Evolutionary conservation across 2,113 vertebrate genomes (phyloP), one percentile per base, ranked within the genome.

Genomic region (Alligator sinensis): DNA sequence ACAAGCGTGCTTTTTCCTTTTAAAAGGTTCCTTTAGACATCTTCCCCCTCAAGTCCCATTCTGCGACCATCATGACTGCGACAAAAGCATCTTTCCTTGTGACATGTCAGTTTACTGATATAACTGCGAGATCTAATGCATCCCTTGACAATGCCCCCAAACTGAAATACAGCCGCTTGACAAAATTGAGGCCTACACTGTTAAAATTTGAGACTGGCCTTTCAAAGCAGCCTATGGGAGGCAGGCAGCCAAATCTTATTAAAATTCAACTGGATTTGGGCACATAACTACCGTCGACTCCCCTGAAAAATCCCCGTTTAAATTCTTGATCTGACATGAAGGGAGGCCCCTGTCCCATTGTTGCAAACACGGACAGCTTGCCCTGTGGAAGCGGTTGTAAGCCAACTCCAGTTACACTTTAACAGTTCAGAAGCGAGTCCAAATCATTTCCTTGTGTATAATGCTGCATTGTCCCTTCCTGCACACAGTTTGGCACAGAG

Each of bases 21-120:
- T 62, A 21, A 54, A 79, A 83, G 72, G 74, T 61, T 72, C 14
- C 80, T 77, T 83, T 11, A n/a, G 87, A 70, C 80, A 57, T 12
- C 62, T 79, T n/a, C 38, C 3, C 0, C 9, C 2, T 3, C 47
- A 63, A 72, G 57, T 77, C 61, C 77, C 34, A 9, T 22, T 0
- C 3, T 27, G 82, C 85, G 38, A 89, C 79, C 79, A 55, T 57
- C 47, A 2, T 1, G 77, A 30, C 3, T 34, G 21, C 87, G 89
- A 63, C 91, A 62, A 47, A 47, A 87, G 76, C 54, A 62, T 17
- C 87, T 72, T 77, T 75, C 90, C 82, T 28, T 14, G 72, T 91
- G 84, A 72, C 0, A 2, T 75, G 61, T 95, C 93, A 94, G n/a
- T 88, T 93, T 62, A 4, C 72, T 93, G 93, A 62, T 94, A 95